phyloP scores from a whole-genome alignment of 2,888 invertebrate genomes.

The Lypha dubia region DNA sequence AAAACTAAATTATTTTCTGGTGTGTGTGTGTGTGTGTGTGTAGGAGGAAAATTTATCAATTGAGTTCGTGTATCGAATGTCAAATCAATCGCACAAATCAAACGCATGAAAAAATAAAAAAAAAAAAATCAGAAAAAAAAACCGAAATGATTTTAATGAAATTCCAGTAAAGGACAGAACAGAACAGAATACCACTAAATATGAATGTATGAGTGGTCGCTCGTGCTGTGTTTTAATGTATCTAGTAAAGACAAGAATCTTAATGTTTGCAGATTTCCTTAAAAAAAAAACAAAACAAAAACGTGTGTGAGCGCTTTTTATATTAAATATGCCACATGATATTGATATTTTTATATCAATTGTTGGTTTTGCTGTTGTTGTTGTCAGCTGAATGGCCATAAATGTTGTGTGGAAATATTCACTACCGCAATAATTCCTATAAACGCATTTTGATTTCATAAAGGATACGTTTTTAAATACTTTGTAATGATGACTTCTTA shows the following conservation, averaged over 20 bases:
- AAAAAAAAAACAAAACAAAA: background rate
- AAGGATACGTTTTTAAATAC: too few relatives aligned
- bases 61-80: constrained; percentile 9
- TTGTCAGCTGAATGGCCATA: background rate
- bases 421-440: too few relatives aligned
- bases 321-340: background rate
- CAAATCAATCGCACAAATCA: constrained; percentile 35
- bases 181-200: background rate
- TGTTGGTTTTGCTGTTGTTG: background rate
- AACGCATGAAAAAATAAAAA: background rate
- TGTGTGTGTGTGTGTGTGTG: too few relatives aligned
- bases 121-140: background rate
- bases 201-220: background rate
- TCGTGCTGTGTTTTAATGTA: background rate
- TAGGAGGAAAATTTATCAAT: constrained; percentile 4
- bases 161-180: background rate
- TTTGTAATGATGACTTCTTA: too few relatives aligned
- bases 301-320: background rate
- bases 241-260: background rate
- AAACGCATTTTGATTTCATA: too few relatives aligned
- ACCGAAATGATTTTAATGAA: background rate
- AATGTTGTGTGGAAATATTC: background rate
- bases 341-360: background rate
- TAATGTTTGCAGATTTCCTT: background rate
- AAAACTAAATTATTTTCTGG: background rate